Base-by-base conservation (phyloP, 2,113 vertebrate genomes). In the Cynopterus brachyotis region DNA sequence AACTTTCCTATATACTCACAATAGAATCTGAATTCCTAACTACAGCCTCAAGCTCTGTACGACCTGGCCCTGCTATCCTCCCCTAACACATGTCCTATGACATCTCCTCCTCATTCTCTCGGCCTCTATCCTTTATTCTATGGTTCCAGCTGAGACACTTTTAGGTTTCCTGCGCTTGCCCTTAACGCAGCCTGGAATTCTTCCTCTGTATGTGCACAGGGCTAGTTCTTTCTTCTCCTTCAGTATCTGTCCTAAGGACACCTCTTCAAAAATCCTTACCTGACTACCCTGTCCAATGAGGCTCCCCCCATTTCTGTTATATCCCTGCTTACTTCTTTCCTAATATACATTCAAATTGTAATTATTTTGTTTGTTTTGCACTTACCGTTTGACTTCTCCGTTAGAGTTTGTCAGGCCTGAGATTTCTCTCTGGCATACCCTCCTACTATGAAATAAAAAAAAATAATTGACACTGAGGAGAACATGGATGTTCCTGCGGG, bases 231-330 rank as follows among this genome's bases (percentile, higher is more conserved):
- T 42, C 37, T 79, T 53, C 60, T 67, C 59, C 35, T 75, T 13
- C 40, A 53, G 40, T 6, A 37, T 70, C 70, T 81, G 59, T 47
- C 69, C 57, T 82, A 37, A 64, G 30, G 10, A 67, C 62, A 15
- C 12, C 32, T 53, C 78, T 19, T 60, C n/a, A 0, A 62, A 59
- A 75, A 59, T 5, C 35, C 55, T 66, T 91, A 26, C 37, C 69
- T 6, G 3, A 37, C 7, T 32, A 28, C 6, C 0, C 0, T 0
- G 7, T 32, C 7, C 67, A n/a, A 12, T 15, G 35, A 47, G 47
- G 24, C 10, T 32, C 37, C 17, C 57, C 42, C 42, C 70, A 53
- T 62, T 3, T 80, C 37, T n/a, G 79, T 64, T 64, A n/a, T 35
- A 10, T 82, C 32, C 78, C 35, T 45, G 37, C 15, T 28, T 15